Conservation (phyloP, 2,888 invertebrate species). For the Lamellibrachia columna region DNA sequence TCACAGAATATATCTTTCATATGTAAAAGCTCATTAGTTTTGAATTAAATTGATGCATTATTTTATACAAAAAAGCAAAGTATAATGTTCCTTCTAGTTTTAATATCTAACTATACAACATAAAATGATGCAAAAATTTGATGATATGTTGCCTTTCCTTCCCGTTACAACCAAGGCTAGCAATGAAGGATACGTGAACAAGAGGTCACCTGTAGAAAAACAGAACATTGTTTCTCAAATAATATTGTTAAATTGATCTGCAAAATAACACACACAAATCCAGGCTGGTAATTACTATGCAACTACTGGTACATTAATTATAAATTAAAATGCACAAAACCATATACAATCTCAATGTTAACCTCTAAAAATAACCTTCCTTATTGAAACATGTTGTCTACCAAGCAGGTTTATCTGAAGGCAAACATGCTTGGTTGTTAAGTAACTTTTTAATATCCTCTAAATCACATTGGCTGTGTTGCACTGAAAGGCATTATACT, state of each 20-base stretch:
- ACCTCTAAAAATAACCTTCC: too few species aligned
- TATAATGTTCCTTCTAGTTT: neutral
- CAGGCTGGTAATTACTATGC: too few species aligned
- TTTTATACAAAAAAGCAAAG: neutral
- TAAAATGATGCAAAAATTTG: neutral
- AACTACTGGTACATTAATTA: too few species aligned
- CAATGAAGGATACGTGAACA: conserved; percentile 62
- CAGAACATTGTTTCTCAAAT: too few species aligned
- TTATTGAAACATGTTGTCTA: too few species aligned
- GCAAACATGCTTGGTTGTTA: conserved; percentile 27
- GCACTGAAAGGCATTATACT: neutral
- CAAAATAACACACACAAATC: too few species aligned
- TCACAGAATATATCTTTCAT: conserved; percentile 56
- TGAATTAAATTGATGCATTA: neutral
- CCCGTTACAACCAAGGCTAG: neutral
- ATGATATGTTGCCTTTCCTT: too few species aligned
- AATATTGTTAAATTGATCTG: too few species aligned
- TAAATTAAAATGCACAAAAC: too few species aligned
- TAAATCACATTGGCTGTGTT: neutral
- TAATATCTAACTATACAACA: neutral
- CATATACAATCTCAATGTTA: too few species aligned
- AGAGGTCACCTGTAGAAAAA: conserved; percentile 55
- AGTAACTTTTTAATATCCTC: conserved; percentile 17
- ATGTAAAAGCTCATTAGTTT: neutral
- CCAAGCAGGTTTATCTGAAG: too few species aligned